Evolutionary conservation across 23 tunicate genomes (phyloP).

Genomic region (Phallusia fumigata): DNA sequence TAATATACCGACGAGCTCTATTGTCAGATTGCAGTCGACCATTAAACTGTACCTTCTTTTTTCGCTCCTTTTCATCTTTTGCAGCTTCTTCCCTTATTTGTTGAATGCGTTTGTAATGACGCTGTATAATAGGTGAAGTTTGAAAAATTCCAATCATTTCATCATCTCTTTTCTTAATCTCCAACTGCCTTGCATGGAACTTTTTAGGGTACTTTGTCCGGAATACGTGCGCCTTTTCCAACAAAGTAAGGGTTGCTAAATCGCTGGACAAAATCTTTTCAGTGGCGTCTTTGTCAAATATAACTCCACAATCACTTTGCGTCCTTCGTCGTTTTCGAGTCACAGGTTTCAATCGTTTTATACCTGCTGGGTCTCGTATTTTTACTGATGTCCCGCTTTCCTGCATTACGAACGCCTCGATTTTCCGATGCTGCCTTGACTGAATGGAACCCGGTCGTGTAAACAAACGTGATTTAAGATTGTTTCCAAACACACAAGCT

Average conservation of each 20-base stretch:
- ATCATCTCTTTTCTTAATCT: not conserved
- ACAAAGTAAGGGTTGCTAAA: not conserved
- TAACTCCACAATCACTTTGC: not conserved
- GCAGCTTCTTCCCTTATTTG: not conserved
- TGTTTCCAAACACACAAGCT: no score
- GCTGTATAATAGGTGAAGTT: not conserved
- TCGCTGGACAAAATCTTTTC: not conserved
- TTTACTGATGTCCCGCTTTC: no score
- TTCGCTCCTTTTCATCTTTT: not conserved
- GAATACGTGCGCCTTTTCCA: slow-evolving; percentile 1
- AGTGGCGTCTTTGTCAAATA: not conserved
- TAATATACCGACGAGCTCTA: no score
- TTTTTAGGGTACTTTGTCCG: not conserved
- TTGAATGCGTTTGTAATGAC: not conserved
- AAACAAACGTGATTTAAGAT: no score
- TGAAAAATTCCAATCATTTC: not conserved
- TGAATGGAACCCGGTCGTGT: no score
- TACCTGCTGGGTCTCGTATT: not conserved
- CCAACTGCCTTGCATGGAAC: not conserved
- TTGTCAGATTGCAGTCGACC: no score
- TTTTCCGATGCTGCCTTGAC: no score
- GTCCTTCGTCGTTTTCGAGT: not conserved
- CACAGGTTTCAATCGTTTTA: not conserved
- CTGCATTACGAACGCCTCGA: no score
- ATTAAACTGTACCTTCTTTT: not conserved